Percentiles rank a stretch among this genome's conserved stretches.
phyloP scores from a whole-genome alignment of 2,797 vertebrate genomes.

The Babyrousa celebensis region DNA sequence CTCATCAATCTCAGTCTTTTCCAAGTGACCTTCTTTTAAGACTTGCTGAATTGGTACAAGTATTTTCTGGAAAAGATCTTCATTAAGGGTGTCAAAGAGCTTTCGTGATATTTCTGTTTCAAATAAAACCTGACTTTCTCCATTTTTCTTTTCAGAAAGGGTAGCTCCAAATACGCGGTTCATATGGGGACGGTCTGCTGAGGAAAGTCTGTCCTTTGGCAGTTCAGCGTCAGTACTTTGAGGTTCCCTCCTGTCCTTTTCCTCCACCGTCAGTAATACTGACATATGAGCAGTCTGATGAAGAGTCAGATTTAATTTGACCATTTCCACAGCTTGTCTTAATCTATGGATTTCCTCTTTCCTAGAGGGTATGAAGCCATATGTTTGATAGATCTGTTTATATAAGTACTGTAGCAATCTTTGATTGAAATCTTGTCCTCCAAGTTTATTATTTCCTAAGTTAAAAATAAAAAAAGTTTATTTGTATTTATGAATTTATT shows the following conservation, averaged over 20 bases:
- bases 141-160: slow-evolving; percentile 51
- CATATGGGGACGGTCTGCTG: not conserved
- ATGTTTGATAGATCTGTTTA: slow-evolving; percentile 92
- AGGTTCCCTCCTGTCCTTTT: slow-evolving; percentile 72
- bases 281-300: slow-evolving; percentile 90
- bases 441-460: slow-evolving; percentile 97
- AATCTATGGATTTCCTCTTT: slow-evolving; percentile 97
- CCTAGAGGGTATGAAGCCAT: slow-evolving; percentile 92
- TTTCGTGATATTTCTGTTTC: slow-evolving; percentile 93
- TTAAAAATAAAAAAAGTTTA: slow-evolving; percentile 67
- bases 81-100: slow-evolving; percentile 96
- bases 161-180: not conserved
- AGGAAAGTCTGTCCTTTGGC: slow-evolving; percentile 63
- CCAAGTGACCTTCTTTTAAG: slow-evolving; percentile 94
- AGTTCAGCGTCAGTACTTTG: slow-evolving; percentile 34
- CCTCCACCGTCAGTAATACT: slow-evolving; percentile 92
- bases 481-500: not conserved
- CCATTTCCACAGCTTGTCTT: slow-evolving; percentile 96
- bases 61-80: slow-evolving; percentile 98
- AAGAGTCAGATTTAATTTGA: slow-evolving; percentile 97
- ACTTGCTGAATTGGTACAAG: slow-evolving; percentile 96
- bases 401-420: slow-evolving; percentile 95
- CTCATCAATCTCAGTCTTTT: slow-evolving; percentile 96
- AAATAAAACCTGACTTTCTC: slow-evolving; percentile 90
- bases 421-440: slow-evolving; percentile 99